phyloP scores from a whole-genome alignment of 2,797 vertebrate species.

The Dendrocincla tyrannina region DNA sequence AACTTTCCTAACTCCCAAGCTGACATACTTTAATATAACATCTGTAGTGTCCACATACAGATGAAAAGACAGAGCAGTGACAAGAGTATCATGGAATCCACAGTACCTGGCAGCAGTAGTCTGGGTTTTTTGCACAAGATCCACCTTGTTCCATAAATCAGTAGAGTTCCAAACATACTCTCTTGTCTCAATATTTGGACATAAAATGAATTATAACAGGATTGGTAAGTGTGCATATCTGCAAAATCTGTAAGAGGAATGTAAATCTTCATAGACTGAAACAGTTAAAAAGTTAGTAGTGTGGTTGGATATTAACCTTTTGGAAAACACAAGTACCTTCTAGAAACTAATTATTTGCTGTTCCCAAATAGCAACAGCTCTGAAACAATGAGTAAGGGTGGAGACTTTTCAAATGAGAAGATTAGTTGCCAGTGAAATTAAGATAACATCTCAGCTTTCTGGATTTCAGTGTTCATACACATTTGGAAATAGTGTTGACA shows the following conservation, averaged over 20 bases:
- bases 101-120: neutral
- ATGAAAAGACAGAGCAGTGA: neutral
- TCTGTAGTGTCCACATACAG: neutral
- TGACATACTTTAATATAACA: neutral
- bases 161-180: neutral
- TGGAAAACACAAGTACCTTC: neutral
- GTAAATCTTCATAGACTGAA: neutral
- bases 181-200: neutral
- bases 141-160: neutral
- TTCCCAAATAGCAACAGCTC: neutral
- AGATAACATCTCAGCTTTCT: neutral
- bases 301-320: neutral
- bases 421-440: neutral
- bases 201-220: neutral
- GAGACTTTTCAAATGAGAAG: neutral
- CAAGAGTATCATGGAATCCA: accelerated
- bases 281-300: neutral
- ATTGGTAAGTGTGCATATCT: neutral
- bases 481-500: neutral
- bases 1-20: neutral
- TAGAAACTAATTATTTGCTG: neutral
- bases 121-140: neutral
- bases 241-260: neutral
- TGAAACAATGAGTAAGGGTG: neutral
- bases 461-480: neutral